Evolutionary conservation across 2,113 vertebrate genomes (phyloP), one percentile per base, ranked within the genome.

Genomic region (Pelusios castaneus): DNA sequence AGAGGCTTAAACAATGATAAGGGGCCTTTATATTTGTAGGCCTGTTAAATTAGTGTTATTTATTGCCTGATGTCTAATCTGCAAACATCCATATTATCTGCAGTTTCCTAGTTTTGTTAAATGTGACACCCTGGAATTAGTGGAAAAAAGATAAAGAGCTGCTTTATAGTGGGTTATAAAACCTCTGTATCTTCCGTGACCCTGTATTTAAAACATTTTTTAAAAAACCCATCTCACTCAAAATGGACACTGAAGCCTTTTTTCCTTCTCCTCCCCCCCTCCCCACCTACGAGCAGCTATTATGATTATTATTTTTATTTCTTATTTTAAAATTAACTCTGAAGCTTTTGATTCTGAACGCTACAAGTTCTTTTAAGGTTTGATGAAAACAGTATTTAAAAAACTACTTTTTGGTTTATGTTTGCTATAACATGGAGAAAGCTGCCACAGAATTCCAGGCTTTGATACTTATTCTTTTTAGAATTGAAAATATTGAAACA

Each of bases 31-130:
- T 97, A 98, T 98, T 97, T 98, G 95, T 92, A 97, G 97, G 98
- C 94, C 96, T 98, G 98, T 34, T 97, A 98, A 98, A 98, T 97
- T 96, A 94, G 89, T 92, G 98, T 98, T 98, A 98, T 98, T 98
- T 98, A 98, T 98, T 97, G 97, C 98, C 98, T 95, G 93, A 92
- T 96, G 82, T 87, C 96, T 97, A 97, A 97, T 98, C 97, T 97
- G 97, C 97, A 98, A 98, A 98, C 97, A 98, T 87, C 93, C 92
- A 95, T 93, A 96, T 96, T 98, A 98, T 98, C 97, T 95, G 96
- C 90, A 96, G 96, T 98, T 98, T 98, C 98, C 98, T 98, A 97
- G 96, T 97, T 97, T 97, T 98, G 97, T 97, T 97, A 97, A 98
- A 97, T 87, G 97, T 98, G 97, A 98, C 97, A 98, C 93, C 55